Evolutionary conservation across 2,113 vertebrate genomes (phyloP).

Genomic region (Corythornis cristatus): DNA sequence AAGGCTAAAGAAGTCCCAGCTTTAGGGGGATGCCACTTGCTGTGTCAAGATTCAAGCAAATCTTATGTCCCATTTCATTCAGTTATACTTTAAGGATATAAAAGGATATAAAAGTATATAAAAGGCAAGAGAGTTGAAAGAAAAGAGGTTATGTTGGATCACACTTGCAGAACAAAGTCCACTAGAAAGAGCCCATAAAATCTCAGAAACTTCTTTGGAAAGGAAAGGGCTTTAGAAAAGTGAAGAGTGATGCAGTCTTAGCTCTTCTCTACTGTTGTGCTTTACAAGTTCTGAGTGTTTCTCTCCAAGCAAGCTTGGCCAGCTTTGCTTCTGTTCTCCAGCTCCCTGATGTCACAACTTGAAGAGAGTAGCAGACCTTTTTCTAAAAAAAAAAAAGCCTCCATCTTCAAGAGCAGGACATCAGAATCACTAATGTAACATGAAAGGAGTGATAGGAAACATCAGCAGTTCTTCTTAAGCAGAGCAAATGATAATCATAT

Average conservation of each 20-base stretch:
- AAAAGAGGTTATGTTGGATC: neutral
- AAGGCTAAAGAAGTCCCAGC: neutral
- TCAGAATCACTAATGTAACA: neutral
- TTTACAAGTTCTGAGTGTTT: neutral
- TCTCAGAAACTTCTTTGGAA: neutral
- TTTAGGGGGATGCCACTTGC: neutral
- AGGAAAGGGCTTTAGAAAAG: neutral
- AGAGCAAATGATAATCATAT: neutral
- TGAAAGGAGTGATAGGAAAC: neutral
- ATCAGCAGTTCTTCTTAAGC: neutral
- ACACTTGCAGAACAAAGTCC: neutral
- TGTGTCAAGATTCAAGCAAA: neutral
- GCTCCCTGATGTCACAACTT: neutral
- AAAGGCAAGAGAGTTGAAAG: neutral
- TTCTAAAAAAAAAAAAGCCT: neutral
- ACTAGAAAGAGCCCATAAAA: neutral
- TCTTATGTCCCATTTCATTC: neutral
- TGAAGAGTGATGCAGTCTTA: neutral
- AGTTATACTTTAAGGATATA: neutral
- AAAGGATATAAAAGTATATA: neutral
- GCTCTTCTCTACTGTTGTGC: neutral
- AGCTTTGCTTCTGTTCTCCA: neutral
- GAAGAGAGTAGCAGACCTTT: neutral
- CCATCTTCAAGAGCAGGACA: neutral
- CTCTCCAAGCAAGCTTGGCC: neutral